Base-by-base conservation (phyloP, 2,113 vertebrate genomes). In the Dipodomys merriami region DNA sequence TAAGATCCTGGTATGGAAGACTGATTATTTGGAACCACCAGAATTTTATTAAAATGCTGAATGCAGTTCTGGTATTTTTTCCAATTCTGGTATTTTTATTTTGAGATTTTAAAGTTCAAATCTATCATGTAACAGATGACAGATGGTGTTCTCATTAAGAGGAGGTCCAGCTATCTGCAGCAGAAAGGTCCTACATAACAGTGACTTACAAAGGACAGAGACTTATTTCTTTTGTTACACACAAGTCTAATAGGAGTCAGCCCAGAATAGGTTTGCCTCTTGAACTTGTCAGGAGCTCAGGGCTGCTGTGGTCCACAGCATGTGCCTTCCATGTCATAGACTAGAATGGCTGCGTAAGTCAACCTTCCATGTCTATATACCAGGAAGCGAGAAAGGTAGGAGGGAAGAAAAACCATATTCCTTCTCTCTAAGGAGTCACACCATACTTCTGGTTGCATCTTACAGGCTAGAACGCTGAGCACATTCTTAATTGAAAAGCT, bases 21-120 rank as follows among this genome's bases (percentile, higher is more conserved):
- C 30, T 68, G 39, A 27, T 68, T 68, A 90, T 85, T 81, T 69
- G n/a, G 57, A 83, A 65, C 23, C 57, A 73, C 30, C 18, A 69
- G 49, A 39, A 68, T 64, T 84, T 77, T 44, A 73, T 67, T 81
- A 91, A 88, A 94, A 95, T 88, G 18, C 13, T 81, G 67, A 90
- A 44, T 67, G 25, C 16, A 76, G 27, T 71, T 80, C 57, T 69
- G n/a, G 49, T 49, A 49, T 18, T 27, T 23, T 83, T 81, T 86
- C 12, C 22, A 69, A 33, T 23, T 57, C 49, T 69, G n/a, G 53
- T 16, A 62, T 46, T 30, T 81, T 86, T 16, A 60, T 57, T 82
- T 60, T 62, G 86, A 77, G 49, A 18, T 76, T 71, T 88, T 82
- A 71, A 74, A 19, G 23, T 35, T 89, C 68, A 81, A 77, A 79